These are phyloP conservation scores for Zeugodacus cucurbitae DNA, from an alignment of 1,140 invertebrate species.

Conservation along the genomic window DNA sequence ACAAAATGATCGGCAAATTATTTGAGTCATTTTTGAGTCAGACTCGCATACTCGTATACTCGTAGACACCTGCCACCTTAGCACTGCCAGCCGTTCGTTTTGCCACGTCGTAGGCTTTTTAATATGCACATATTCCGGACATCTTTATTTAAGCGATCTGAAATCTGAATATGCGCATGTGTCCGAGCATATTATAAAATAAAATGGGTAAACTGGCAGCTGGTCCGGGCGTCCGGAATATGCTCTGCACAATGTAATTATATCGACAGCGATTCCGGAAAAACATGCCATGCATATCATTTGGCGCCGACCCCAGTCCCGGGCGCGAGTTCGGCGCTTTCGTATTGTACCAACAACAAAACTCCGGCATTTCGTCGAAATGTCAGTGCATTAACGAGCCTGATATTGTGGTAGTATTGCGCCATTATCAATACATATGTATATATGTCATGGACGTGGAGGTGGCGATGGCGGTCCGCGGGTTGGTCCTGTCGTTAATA, in stretches of 20 bases:
- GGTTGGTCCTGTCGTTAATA: slow-evolving; percentile 15
- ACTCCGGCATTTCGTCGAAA: background rate
- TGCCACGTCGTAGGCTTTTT: too few species aligned
- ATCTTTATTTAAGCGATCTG: too few species aligned
- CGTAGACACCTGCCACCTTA: too few species aligned
- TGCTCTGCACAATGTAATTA: background rate
- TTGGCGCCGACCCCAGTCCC: background rate
- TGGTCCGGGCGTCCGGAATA: background rate
- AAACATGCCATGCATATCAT: slow-evolving; percentile 26
- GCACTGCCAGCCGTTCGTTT: too few species aligned
- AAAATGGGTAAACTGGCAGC: background rate
- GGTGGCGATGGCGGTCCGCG: too few species aligned
- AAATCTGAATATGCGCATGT: background rate
- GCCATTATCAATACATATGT: background rate
- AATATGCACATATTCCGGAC: too few species aligned
- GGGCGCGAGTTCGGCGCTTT: background rate
- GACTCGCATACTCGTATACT: too few species aligned
- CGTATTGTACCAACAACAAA: background rate
- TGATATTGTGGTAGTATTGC: slow-evolving; percentile 10
- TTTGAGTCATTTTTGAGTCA: too few species aligned
- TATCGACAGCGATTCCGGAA: background rate
- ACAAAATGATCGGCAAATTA: too few species aligned
- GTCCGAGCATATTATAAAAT: background rate
- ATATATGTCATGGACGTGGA: background rate
- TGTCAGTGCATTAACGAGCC: background rate